Conservation (phyloP, 2,113 vertebrate genomes). For the Stictonetta naevosa region DNA sequence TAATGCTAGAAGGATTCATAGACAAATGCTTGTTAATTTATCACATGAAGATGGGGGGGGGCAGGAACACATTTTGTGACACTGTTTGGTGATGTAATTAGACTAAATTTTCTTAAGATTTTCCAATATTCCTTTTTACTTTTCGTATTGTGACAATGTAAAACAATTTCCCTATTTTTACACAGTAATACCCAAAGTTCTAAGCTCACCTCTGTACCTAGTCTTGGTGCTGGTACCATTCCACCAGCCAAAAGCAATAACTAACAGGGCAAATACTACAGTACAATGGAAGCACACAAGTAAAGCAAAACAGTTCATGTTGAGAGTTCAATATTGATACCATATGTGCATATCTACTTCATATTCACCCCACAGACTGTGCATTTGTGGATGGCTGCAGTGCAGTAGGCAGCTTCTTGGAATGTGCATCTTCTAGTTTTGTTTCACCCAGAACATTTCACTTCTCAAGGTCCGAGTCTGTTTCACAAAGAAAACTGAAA, state of each 20-base stretch:
- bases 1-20: background rate
- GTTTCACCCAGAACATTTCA: background rate
- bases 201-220: background rate
- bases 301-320: background rate
- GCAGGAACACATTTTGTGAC: background rate
- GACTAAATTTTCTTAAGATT: background rate
- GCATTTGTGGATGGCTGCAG: background rate
- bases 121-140: background rate
- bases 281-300: background rate
- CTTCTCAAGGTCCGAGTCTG: background rate
- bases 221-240: background rate
- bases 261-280: background rate
- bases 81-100: background rate
- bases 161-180: background rate
- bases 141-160: background rate
- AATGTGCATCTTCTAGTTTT: background rate
- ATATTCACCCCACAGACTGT: background rate
- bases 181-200: background rate
- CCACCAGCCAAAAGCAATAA: background rate
- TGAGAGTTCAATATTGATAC: background rate
- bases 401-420: background rate
- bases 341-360: rapidly evolving
- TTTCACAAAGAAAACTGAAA: background rate
- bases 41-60: background rate
- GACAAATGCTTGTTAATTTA: background rate